Evolutionary conservation across 2,797 vertebrate genomes (phyloP).

Genomic region (Chloroceryle amazona): DNA sequence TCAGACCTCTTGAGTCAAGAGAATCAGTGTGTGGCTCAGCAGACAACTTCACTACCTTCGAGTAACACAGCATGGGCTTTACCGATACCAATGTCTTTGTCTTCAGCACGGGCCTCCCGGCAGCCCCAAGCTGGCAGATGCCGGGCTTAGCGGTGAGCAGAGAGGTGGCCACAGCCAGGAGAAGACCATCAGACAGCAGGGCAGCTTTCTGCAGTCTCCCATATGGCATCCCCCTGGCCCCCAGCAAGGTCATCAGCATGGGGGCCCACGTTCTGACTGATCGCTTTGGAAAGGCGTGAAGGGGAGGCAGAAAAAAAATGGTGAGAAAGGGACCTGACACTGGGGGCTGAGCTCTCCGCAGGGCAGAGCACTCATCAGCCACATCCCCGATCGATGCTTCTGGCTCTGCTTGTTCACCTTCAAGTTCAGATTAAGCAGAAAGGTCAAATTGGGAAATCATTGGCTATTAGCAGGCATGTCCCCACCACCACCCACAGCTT

Average conservation of each 20-base stretch:
- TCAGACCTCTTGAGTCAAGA: neutral
- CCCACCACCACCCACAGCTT: neutral
- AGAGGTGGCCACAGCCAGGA: neutral
- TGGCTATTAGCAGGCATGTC: fast-evolving
- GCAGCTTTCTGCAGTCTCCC: constrained; percentile 1
- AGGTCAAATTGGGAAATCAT: constrained; percentile 49
- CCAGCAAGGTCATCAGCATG: constrained; percentile 83
- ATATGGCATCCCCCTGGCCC: constrained; percentile 79
- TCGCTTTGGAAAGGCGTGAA: constrained; percentile 91
- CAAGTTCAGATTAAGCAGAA: constrained; percentile 77
- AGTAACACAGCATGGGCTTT: neutral
- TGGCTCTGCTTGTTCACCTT: constrained; percentile 68
- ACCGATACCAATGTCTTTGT: neutral
- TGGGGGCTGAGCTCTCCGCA: constrained; percentile 1
- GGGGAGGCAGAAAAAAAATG: constrained; percentile 76
- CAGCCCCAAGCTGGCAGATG: neutral
- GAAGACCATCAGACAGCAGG: neutral
- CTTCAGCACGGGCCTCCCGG: neutral
- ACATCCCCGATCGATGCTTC: constrained; percentile 62
- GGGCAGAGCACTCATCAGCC: constrained; percentile 32
- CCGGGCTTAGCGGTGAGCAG: neutral
- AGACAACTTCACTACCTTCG: fast-evolving
- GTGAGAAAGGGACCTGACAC: constrained; percentile 65
- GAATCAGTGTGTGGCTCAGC: fast-evolving
- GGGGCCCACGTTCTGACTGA: constrained; percentile 78